A percentile compares a stretch with the other conserved stretches of the same genome.
Conservation (phyloP, 37 sponge, comb jelly and placozoan genomes). For the Hormiphora californensis region DNA sequence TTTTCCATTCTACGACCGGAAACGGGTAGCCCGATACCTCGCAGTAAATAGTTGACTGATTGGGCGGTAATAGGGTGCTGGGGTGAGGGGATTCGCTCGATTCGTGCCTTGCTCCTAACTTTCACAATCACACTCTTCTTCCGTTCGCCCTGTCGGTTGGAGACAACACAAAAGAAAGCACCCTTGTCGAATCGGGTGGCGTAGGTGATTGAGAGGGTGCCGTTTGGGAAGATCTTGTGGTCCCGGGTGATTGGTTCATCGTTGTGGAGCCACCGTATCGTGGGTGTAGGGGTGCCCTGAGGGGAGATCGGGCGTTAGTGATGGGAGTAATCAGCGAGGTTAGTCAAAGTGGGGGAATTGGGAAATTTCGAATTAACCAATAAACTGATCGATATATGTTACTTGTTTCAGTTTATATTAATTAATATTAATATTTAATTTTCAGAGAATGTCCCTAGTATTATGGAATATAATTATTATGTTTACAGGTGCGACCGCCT, state of each 20-base stretch:
- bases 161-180: slow-evolving; percentile 5
- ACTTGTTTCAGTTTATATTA: too few species aligned
- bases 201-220: not conserved
- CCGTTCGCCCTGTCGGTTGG: slow-evolving; percentile 30
- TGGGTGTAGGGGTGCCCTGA: slow-evolving; percentile 18
- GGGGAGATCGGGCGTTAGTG: not conserved
- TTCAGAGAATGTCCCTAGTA: too few species aligned
- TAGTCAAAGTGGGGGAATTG: not conserved
- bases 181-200: slow-evolving; percentile 47
- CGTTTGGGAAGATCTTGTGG: slow-evolving; percentile 16
- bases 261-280: slow-evolving; percentile 8
- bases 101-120: slow-evolving; percentile 20
- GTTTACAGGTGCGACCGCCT: too few species aligned
- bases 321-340: not conserved
- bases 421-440: too few species aligned
- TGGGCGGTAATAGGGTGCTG: slow-evolving; percentile 21
- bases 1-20: slow-evolving; percentile 6
- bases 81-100: not conserved
- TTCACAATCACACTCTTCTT: slow-evolving; percentile 27
- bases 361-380: too few species aligned
- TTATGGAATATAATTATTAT: too few species aligned
- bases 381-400: too few species aligned
- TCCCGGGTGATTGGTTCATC: not conserved
- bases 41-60: not conserved
- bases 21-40: slow-evolving; percentile 46